These are phyloP conservation scores for Hyppa rectilinea DNA, from an alignment of 2,888 invertebrate genomes.

Conservation along the genomic window DNA sequence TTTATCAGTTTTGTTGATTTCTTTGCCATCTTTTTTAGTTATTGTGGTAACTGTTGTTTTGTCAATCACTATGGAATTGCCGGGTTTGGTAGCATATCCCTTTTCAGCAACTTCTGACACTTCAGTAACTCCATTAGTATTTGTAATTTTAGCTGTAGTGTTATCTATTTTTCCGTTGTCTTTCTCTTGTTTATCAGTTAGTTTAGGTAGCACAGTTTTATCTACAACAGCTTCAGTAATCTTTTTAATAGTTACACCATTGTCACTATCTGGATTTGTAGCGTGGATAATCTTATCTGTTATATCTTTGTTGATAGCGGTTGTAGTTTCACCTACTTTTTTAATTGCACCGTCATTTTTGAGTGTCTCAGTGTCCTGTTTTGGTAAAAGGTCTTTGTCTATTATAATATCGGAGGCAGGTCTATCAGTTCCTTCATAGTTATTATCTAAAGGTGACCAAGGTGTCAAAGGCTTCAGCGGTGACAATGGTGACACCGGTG, in stretches of 20 bases:
- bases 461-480: neutral
- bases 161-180: neutral
- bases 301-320: conserved; percentile 4
- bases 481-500: neutral
- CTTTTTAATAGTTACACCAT: neutral
- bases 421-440: neutral
- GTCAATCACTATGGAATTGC: neutral
- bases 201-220: neutral
- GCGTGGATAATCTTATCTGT: neutral
- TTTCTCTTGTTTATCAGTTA: neutral
- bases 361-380: neutral
- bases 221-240: neutral
- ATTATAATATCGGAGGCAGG: neutral
- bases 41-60: neutral
- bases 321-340: conserved; percentile 1
- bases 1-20: neutral
- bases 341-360: neutral
- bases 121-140: neutral
- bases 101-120: neutral
- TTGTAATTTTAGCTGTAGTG: neutral
- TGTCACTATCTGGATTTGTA: neutral
- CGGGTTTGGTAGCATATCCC: neutral
- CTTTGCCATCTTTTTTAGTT: neutral
- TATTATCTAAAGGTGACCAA: neutral
- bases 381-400: neutral